phyloP scores from a whole-genome alignment of 2,797 vertebrate genomes.

The Bradypodion ventrale region DNA sequence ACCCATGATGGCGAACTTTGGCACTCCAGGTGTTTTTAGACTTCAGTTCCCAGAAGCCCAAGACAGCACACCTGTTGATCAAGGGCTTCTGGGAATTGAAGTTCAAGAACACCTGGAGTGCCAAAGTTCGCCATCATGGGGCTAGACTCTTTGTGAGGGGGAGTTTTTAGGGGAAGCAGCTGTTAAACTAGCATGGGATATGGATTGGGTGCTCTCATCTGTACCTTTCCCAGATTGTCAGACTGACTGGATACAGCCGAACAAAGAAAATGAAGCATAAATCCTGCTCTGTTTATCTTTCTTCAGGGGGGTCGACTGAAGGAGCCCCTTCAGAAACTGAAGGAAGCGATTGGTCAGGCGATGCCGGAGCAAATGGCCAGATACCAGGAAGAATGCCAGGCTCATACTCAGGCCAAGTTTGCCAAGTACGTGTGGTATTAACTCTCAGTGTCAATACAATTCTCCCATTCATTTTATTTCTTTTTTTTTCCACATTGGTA shows the following conservation, averaged over 20 bases:
- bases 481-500: too few relatives aligned
- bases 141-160: too few relatives aligned
- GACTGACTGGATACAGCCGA: not conserved
- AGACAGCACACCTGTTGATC: too few relatives aligned
- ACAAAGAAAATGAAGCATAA: not conserved
- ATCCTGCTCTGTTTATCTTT: not conserved
- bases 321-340: slow-evolving; percentile 85
- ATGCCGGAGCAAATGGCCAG: slow-evolving; percentile 91
- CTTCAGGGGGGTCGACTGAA: slow-evolving; percentile 80
- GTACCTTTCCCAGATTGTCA: too few relatives aligned
- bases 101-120: too few relatives aligned
- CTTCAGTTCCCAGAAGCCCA: too few relatives aligned
- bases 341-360: slow-evolving; percentile 83
- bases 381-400: slow-evolving; percentile 85
- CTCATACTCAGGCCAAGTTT: slow-evolving; percentile 83
- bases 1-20: too few relatives aligned
- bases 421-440: slow-evolving; percentile 81
- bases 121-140: too few relatives aligned
- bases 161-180: not conserved
- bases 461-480: too few relatives aligned
- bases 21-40: too few relatives aligned
- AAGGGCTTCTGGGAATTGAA: too few relatives aligned
- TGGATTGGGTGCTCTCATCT: not conserved
- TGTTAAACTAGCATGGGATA: too few relatives aligned
- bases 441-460: not conserved